Evolutionary conservation across 1,140 invertebrate genomes (phyloP).

Genomic region (Epicauta chinensis): DNA sequence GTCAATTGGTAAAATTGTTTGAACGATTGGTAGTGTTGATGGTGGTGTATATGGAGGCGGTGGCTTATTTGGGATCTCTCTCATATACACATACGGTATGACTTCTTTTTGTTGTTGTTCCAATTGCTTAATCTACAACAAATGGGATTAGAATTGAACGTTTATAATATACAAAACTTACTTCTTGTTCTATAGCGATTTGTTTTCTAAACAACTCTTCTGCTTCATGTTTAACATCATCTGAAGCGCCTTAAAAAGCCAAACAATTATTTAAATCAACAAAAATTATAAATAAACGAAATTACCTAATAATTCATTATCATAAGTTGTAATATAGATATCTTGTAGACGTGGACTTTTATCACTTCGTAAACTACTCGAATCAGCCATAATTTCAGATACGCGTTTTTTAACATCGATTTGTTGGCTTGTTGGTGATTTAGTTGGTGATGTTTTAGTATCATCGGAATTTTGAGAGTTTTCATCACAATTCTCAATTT

Average conservation of each 20-base stretch:
- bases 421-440: neutral
- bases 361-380: slow-evolving; percentile 25
- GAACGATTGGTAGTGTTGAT: slow-evolving; percentile 34
- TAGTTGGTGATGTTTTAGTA: neutral
- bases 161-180: slow-evolving; percentile 35
- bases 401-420: slow-evolving; percentile 36
- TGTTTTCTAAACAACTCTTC: slow-evolving; percentile 45
- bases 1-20: slow-evolving; percentile 43
- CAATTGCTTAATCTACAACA: slow-evolving; percentile 51
- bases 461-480: neutral
- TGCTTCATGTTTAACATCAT: slow-evolving; percentile 28
- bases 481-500: neutral
- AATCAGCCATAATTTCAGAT: slow-evolving; percentile 35
- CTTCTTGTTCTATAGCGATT: slow-evolving; percentile 56
- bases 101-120: slow-evolving; percentile 51
- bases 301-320: slow-evolving; percentile 7
- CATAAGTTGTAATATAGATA: slow-evolving; percentile 37
- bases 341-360: slow-evolving; percentile 37
- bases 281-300: too few relatives aligned
- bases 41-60: slow-evolving; percentile 65
- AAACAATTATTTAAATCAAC: too few relatives aligned
- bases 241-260: neutral
- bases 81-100: slow-evolving; percentile 50
- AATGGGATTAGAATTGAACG: slow-evolving; percentile 1
- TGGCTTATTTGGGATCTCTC: slow-evolving; percentile 66